Evolutionary conservation across 2,797 vertebrate species (phyloP), one percentile per base, ranked within the genome.

Genomic region (Taeniopygia guttata): DNA sequence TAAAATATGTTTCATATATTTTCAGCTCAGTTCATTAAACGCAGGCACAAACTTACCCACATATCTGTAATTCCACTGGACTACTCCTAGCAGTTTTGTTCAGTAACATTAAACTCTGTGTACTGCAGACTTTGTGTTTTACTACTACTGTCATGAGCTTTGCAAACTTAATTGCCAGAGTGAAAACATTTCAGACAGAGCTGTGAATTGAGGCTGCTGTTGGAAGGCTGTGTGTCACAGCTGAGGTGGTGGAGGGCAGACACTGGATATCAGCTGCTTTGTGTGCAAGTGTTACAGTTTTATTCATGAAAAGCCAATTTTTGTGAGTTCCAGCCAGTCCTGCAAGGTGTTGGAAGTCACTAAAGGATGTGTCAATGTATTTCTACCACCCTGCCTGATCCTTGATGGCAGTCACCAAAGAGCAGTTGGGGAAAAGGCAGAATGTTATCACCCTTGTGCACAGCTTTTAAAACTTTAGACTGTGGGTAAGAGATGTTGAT

Each of bases 11-110:
- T 92, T 36, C 15, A 8, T 20, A 7, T 67, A 95, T 90, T 96
- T 95, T 89, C 91, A 79, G 73, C 79, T 87, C 77, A 81, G 76
- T 91, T 89, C 82, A 95, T 93, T 92, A 94, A 84, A 87, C 18
- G 62, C 26, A 59, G 0, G 2, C 64, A 89, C 80, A 91, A 92
- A 76, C 25, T 46, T 67, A 34, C 73, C 59, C 73, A 70, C 66
- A 22, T 54, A 38, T 88, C 77, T 80, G 5, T 26, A 67, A 90
- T 62, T 94, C 80, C 62, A 64, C 36, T 29, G 34, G 40, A 52
- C 25, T 70, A 36, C 56, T 34, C 52, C 60, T 56, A 29, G 19
- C 38, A 82, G 75, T 76, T 91, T 48, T 52, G 16, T 63, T 87
- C 73, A 87, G 80, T 59, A 86, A 64, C 79, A 67, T 83, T 80